Base-by-base conservation (phyloP, 1,140 invertebrate species). In the Halictus rubicundus region DNA sequence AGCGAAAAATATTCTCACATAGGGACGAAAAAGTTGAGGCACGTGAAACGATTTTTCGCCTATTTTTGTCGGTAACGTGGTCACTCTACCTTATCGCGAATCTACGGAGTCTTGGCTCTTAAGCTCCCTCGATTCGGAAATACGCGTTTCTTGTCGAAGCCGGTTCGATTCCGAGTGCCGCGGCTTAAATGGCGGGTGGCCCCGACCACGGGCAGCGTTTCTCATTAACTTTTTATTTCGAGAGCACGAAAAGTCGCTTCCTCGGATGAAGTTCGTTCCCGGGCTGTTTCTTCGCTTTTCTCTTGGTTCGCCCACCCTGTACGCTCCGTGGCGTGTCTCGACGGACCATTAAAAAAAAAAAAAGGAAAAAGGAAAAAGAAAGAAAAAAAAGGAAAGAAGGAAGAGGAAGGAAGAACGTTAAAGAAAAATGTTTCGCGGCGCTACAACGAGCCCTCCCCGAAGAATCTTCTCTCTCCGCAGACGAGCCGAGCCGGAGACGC, bases 181-280 rank as follows among this genome's bases (percentile, higher is more conserved):
- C 74, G 54, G 84, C 81, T 89, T 90, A 92, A 92, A 90, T 90
- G 91, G 83, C 90, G 37, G 73, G 72, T 66, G n/a, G 54, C 68
- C 39, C n/a, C 71, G 23, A 23, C 75, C 71, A 37, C 32, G 25
- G 49, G 65, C 54, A 32, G 71, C 80, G 68, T 90, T 92, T 92
- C 91, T 91, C 92, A 90, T 92, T 92, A 92, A 92, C 90, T 92
- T 92, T 91, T 92, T 92, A 92, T 91, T 92, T 90, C 89, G 81
- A 89, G 87, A 91, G 89, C 87, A 86, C 87, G 83, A 91, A 86
- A 85, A 90, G 87, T 90, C 85, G 76, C 85, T 85, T 86, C 86
- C 69, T 71, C 75, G 80, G 84, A 89, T 84, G 87, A 89, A 90
- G 83, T 88, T 90, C 83, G 84, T 86, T 85, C 49, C 52, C 4